Percentiles rank a stretch among this genome's conserved stretches.
These are phyloP conservation scores for Eumaeus atala DNA, from an alignment of 1,140 invertebrate genomes.

Conservation along the genomic window DNA sequence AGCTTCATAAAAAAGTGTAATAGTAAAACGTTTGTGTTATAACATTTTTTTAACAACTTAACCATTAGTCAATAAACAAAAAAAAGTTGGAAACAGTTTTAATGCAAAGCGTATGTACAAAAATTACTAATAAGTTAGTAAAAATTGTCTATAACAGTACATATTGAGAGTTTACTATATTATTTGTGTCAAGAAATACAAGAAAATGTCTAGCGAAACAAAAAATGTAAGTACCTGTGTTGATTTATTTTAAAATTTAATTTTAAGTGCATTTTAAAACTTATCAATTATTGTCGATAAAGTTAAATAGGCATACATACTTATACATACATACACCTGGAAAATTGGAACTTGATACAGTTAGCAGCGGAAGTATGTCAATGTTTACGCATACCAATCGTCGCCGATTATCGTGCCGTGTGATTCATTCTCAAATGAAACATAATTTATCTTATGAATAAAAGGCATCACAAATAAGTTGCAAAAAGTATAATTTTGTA, in stretches of 20 bases:
- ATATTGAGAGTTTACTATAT: too few relatives aligned
- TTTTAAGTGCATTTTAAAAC: not conserved
- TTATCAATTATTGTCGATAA: not conserved
- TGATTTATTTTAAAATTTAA: conserved; percentile 13
- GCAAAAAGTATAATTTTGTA: not conserved
- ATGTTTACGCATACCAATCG: conserved; percentile 32
- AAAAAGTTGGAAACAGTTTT: too few relatives aligned
- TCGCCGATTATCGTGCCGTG: not conserved
- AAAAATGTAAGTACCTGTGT: conserved; percentile 43
- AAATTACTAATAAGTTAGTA: too few relatives aligned
- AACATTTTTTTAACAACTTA: too few relatives aligned
- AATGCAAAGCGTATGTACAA: too few relatives aligned
- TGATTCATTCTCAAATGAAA: not conserved
- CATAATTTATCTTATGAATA: not conserved
- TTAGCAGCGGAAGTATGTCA: conserved; percentile 51
- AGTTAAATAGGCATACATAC: not conserved
- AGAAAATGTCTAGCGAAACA: conserved; percentile 39
- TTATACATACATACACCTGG: not conserved
- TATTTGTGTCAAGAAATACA: not conserved
- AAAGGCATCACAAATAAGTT: not conserved
- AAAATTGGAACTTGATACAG: conserved; percentile 40
- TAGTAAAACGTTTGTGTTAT: too few relatives aligned
- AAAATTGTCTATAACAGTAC: too few relatives aligned
- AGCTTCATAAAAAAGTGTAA: too few relatives aligned
- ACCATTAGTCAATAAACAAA: too few relatives aligned